Conservation (phyloP, 2,888 invertebrate species). For the Melangyna quadrimaculata region DNA sequence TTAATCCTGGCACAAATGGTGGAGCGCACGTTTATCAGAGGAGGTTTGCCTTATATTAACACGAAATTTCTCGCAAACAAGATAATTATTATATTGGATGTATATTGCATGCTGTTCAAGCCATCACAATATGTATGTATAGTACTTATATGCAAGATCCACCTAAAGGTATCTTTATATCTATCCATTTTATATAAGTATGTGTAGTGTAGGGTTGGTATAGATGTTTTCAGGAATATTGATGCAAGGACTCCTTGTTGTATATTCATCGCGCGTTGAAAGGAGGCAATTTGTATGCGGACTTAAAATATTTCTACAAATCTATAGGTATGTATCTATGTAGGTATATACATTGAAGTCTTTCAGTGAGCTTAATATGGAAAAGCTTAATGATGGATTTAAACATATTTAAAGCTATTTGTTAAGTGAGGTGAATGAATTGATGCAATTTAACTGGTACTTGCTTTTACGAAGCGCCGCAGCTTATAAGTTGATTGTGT, state of each 20-base stretch:
- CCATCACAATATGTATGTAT: neutral
- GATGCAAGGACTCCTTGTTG: neutral
- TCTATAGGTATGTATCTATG: neutral
- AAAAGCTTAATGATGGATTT: slow-evolving; percentile 61
- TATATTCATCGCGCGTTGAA: slow-evolving; percentile 11
- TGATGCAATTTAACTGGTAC: slow-evolving; percentile 24
- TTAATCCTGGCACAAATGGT: slow-evolving; percentile 67
- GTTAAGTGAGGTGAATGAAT: slow-evolving; percentile 60
- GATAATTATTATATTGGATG: slow-evolving; percentile 67
- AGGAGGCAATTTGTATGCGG: slow-evolving; percentile 35
- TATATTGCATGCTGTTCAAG: slow-evolving; percentile 16
- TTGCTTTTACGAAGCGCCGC: neutral
- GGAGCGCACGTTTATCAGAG: slow-evolving; percentile 60
- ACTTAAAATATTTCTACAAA: neutral
- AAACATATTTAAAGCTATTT: slow-evolving; percentile 62
- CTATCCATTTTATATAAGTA: neutral
- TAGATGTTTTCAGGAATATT: neutral
- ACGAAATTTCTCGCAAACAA: slow-evolving; percentile 66
- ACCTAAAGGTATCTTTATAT: neutral
- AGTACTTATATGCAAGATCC: neutral
- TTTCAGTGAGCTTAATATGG: slow-evolving; percentile 39
- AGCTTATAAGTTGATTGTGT: slow-evolving; percentile 4
- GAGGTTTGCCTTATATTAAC: slow-evolving; percentile 60
- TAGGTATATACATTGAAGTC: neutral
- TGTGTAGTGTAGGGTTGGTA: neutral